phyloP scores from a whole-genome alignment of 2,797 vertebrate species.

The Molossus alvarezi region DNA sequence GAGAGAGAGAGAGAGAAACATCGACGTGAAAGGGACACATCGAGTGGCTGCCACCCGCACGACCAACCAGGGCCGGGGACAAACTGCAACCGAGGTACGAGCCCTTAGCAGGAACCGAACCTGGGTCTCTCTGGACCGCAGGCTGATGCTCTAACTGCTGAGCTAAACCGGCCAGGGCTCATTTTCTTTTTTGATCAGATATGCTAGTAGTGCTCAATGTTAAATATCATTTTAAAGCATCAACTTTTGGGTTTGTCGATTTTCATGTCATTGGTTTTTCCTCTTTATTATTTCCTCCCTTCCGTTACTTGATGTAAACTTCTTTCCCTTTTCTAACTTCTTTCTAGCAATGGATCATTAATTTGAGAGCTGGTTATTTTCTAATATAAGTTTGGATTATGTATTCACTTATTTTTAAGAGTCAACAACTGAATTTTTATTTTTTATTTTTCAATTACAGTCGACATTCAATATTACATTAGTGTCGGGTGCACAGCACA shows the following conservation, averaged over 20 bases:
- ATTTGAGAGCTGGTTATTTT: not conserved
- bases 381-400: not conserved
- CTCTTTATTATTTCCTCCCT: not conserved
- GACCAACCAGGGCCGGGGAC: no score
- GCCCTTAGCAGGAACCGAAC: no score
- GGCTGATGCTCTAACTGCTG: no score
- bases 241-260: not conserved
- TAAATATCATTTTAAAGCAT: conserved; percentile 17
- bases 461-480: not conserved
- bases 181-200: not conserved
- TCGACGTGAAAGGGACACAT: no score
- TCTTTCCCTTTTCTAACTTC: not conserved
- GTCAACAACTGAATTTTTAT: not conserved
- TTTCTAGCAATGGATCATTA: not conserved
- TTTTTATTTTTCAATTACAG: not conserved
- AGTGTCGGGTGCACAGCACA: not conserved
- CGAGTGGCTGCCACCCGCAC: no score
- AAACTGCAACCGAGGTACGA: no score
- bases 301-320: conserved; percentile 10
- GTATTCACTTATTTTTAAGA: not conserved
- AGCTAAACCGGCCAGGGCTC: no score
- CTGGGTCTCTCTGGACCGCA: no score
- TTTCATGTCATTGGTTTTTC: conserved; percentile 12
- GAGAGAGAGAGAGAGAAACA: no score
- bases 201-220: not conserved